Evolutionary conservation across 2,113 vertebrate genomes (phyloP).

Genomic region (Pedetes capensis): DNA sequence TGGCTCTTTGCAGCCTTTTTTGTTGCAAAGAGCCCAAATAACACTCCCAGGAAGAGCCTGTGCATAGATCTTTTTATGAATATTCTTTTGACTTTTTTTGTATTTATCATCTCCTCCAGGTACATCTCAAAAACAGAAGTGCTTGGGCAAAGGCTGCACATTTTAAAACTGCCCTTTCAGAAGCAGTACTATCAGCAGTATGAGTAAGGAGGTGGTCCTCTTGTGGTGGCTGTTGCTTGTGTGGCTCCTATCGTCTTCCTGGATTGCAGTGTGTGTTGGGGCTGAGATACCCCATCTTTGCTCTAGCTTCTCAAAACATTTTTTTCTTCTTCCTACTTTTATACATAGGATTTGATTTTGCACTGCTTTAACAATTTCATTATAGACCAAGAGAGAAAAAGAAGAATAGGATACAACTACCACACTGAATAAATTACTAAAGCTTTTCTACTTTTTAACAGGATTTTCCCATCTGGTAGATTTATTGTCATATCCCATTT

Average conservation of each 20-base stretch:
- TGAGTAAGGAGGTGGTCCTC: background rate
- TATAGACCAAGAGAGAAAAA: too few relatives aligned
- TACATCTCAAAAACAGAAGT: background rate
- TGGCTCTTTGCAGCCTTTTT: background rate
- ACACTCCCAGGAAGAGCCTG: background rate
- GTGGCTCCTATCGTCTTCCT: background rate
- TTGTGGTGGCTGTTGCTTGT: background rate
- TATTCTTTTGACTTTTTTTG: background rate
- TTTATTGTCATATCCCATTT: slow-evolving; percentile 89
- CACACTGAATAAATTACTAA: slow-evolving; percentile 90
- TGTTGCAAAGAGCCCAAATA: too few relatives aligned
- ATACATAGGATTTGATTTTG: slow-evolving; percentile 89
- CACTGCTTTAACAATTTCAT: too few relatives aligned
- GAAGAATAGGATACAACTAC: slow-evolving; percentile 85
- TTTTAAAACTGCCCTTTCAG: background rate
- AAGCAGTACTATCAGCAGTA: background rate
- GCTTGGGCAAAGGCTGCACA: background rate
- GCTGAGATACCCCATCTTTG: background rate
- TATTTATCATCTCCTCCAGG: background rate
- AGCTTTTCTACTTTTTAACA: slow-evolving; percentile 88
- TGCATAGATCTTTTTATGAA: background rate
- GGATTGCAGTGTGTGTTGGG: background rate
- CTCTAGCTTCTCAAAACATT: background rate
- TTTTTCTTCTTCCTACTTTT: slow-evolving; percentile 71
- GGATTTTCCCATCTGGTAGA: slow-evolving; percentile 84